Conservation (phyloP, 2,888 invertebrate genomes). For the Melinaea marsaeus region DNA sequence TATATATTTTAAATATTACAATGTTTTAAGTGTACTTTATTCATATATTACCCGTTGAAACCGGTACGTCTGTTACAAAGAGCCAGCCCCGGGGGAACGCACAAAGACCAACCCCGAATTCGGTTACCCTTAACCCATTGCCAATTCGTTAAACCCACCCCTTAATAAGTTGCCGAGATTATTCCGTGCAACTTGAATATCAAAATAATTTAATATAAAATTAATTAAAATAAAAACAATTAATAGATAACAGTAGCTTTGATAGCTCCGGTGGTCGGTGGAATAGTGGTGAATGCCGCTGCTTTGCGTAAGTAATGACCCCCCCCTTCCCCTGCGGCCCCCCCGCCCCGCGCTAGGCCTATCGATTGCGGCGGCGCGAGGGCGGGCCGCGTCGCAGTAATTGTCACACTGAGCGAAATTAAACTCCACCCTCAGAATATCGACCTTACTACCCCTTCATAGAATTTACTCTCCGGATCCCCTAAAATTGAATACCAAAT, state of each 20-base stretch:
- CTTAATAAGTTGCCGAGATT: slow-evolving; percentile 1
- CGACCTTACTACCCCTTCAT: slow-evolving; percentile 65
- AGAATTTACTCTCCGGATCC: slow-evolving; percentile 50
- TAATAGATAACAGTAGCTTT: slow-evolving; percentile 36
- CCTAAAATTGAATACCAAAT: slow-evolving; percentile 67
- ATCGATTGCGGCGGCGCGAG: slow-evolving; percentile 83
- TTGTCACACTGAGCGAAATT: slow-evolving; percentile 74
- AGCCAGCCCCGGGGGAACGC: slow-evolving; percentile 55
- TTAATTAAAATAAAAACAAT: too few relatives aligned
- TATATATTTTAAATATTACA: not conserved
- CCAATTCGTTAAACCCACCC: slow-evolving; percentile 38
- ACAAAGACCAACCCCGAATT: slow-evolving; percentile 62
- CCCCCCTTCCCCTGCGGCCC: slow-evolving; percentile 51
- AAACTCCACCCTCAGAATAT: slow-evolving; percentile 62
- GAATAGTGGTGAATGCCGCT: slow-evolving; percentile 43
- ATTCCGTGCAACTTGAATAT: not conserved
- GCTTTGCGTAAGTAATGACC: slow-evolving; percentile 76
- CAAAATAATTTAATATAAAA: not conserved
- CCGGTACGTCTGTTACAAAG: slow-evolving; percentile 30
- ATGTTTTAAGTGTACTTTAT: not conserved
- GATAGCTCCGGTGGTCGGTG: slow-evolving; percentile 30
- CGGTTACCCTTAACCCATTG: slow-evolving; percentile 55
- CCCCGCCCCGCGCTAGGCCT: slow-evolving; percentile 81
- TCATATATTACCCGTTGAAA: not conserved
- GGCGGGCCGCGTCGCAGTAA: slow-evolving; percentile 75